Percentiles rank a stretch among this genome's conserved stretches.
Evolutionary conservation across 2,113 vertebrate species (phyloP).

Genomic region (Caranx ignobilis): DNA sequence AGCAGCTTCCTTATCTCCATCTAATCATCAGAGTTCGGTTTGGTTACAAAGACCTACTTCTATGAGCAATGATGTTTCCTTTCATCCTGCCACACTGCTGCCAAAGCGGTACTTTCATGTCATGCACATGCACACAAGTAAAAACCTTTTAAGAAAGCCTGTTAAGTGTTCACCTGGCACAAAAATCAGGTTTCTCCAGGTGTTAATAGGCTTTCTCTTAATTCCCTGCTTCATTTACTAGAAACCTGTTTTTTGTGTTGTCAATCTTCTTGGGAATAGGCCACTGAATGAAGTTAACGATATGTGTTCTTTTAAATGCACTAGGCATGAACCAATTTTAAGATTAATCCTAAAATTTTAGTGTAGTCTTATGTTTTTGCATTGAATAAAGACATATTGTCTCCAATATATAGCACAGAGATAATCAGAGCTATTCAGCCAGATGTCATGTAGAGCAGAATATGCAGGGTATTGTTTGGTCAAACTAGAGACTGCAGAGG

Average conservation of each 20-base stretch:
- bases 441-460: background rate
- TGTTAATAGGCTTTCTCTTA: background rate
- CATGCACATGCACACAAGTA: background rate
- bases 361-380: background rate
- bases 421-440: background rate
- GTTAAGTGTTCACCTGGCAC: background rate
- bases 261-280: background rate
- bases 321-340: background rate
- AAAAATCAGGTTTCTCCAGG: background rate
- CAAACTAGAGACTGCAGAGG: slow-evolving; percentile 1
- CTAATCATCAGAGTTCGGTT: slow-evolving; percentile 2
- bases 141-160: background rate
- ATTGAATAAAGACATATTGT: background rate
- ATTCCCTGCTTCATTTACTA: background rate
- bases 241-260: background rate
- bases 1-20: background rate
- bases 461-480: background rate
- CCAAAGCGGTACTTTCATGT: background rate
- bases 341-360: background rate
- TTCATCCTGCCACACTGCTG: background rate
- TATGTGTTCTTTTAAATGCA: background rate
- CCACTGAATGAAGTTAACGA: background rate
- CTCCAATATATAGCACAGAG: background rate
- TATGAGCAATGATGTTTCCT: background rate
- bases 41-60: background rate